Base-by-base conservation (phyloP, 2,888 invertebrate genomes). In the Habrosyne pyritoides region DNA sequence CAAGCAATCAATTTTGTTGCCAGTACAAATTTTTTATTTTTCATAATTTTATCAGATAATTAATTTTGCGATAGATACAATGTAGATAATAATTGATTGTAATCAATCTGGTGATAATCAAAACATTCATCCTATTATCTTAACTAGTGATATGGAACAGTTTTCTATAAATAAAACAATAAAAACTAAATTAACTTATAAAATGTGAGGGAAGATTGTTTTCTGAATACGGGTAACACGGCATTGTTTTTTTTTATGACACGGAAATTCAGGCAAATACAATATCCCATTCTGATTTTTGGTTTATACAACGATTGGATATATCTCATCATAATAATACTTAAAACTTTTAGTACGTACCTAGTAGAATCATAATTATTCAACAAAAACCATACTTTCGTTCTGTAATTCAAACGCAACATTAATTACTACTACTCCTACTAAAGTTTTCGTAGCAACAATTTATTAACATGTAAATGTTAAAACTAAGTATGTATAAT, bases 1-100 rank as follows among this genome's bases (percentile, higher is more conserved):
- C 75, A 81, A 79, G 69, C 77, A 79, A 67, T 70, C 68, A 70
- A 64, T 53, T 53, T 54, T 57, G 61, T 79, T 80, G 75, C 82
- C 74, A 79, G 58, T 47, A 6, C 53, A 54, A 64, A 52, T 36
- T 7, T 7, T 7, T 24, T 10, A 30, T 21, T 10, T 18, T 7
- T 21, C n/a, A 14, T 51, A 10, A 18, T 18, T 28, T 10, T 28
- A 50, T 42, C 18, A 50, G 14, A 49, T 22, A 14, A n/a, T 8
- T 8, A 26, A 28, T 50, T 2, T 30, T 21, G 1, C 18, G 26
- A 26, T 10, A 18, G 12, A 28, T 18, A 5, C 8, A 26, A 28
- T 48, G 7, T 7, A 21, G 26, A 14, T 49, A 12, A 49, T 33
- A 42, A 18, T 42, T 42, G 26, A 14, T 49, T 24, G 22, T 50